These are phyloP conservation scores for Corvus hawaiiensis DNA, from an alignment of 2,113 vertebrate species.

Conservation along the genomic window DNA sequence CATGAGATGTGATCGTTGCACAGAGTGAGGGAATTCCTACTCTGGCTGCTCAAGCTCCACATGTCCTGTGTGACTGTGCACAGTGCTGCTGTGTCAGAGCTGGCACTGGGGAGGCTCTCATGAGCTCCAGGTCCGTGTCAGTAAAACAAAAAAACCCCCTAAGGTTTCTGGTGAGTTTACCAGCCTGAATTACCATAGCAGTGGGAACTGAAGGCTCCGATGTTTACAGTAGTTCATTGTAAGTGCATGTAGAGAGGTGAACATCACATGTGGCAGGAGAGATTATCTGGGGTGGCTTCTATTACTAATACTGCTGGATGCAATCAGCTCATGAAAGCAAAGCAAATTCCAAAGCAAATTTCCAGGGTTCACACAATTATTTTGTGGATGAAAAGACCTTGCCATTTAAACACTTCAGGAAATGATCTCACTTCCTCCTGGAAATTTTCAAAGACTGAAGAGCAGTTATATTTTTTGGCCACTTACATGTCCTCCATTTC, in stretches of 20 bases:
- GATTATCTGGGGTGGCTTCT: neutral
- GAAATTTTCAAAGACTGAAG: neutral
- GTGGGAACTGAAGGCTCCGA: neutral
- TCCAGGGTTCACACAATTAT: neutral
- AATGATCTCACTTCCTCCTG: neutral
- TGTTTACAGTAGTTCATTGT: neutral
- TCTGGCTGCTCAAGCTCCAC: neutral
- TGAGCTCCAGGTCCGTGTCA: neutral
- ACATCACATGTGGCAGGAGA: neutral
- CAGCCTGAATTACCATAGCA: neutral
- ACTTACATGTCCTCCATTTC: neutral
- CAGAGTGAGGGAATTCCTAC: accelerated
- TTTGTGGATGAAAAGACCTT: neutral
- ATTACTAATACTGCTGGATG: neutral
- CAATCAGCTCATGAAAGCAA: neutral
- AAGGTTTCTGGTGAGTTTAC: neutral
- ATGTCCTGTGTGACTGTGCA: neutral
- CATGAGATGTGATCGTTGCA: neutral
- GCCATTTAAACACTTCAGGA: neutral
- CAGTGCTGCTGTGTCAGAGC: neutral
- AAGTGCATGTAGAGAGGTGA: neutral
- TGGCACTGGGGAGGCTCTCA: neutral
- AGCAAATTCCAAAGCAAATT: neutral
- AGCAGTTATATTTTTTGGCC: neutral
- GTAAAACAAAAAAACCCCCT: neutral